A percentile compares a stretch with the other conserved stretches of the same genome.
Conservation (phyloP, 2,888 invertebrate species). For the Caenorhabditis panamensis region DNA sequence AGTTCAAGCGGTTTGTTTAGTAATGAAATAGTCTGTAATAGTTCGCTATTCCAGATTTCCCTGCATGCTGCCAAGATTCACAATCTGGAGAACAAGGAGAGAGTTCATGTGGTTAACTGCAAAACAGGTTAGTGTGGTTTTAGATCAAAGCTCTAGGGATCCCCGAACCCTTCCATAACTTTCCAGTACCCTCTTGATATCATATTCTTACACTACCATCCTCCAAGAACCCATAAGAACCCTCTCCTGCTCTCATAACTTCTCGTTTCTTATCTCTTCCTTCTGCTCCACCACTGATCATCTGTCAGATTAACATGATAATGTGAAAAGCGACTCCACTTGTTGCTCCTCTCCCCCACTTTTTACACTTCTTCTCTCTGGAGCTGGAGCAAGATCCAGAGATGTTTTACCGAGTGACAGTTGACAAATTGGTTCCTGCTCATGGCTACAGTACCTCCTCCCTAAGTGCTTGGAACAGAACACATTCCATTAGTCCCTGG, state of each 20-base stretch:
- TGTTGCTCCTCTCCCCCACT: slow-evolving; percentile 34
- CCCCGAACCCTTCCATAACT: no score
- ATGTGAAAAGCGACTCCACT: slow-evolving; percentile 39
- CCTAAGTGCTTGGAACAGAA: no score
- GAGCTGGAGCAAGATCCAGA: neutral
- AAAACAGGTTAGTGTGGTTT: slow-evolving; percentile 37
- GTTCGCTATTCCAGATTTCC: slow-evolving; percentile 17
- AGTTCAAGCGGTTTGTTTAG: slow-evolving; percentile 49
- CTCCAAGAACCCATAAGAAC: no score
- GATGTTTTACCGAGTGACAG: slow-evolving; percentile 43
- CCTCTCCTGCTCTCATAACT: no score
- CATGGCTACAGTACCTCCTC: no score
- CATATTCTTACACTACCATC: no score
- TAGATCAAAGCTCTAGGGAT: no score
- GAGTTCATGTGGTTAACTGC: slow-evolving; percentile 49
- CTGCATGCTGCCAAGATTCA: slow-evolving; percentile 48
- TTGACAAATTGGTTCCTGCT: slow-evolving; percentile 57
- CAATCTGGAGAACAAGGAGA: slow-evolving; percentile 29
- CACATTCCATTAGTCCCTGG: neutral
- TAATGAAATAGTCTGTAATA: neutral
- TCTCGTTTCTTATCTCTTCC: neutral
- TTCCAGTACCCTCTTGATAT: no score
- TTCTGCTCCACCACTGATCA: slow-evolving; percentile 21
- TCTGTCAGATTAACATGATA: slow-evolving; percentile 44
- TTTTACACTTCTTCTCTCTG: slow-evolving; percentile 33